phyloP scores from a whole-genome alignment of 2,113 vertebrate genomes.

The Ciconia stormi region DNA sequence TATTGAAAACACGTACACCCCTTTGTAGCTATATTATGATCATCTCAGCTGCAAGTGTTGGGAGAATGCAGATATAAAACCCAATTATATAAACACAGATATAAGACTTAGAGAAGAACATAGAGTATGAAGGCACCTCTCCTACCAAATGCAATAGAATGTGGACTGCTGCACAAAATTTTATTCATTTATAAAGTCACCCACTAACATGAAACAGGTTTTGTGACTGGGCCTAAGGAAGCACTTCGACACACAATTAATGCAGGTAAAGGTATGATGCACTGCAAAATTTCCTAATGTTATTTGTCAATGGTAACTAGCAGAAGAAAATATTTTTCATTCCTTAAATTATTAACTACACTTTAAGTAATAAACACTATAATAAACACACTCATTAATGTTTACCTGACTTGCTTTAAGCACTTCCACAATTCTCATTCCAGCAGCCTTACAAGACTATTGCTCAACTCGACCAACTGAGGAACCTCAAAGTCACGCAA shows the following conservation, averaged over 20 bases:
- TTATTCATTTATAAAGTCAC: background rate
- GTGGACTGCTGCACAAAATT: background rate
- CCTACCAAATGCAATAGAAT: background rate
- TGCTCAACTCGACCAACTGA: accelerated
- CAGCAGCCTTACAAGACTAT: background rate
- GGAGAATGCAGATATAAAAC: background rate
- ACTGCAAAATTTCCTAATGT: background rate
- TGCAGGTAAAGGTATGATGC: background rate
- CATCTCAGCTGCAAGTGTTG: background rate
- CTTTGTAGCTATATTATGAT: background rate
- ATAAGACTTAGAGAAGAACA: background rate
- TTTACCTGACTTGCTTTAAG: background rate
- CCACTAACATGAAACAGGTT: background rate
- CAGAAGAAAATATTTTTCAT: background rate
- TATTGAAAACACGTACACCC: background rate
- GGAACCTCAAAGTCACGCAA: background rate
- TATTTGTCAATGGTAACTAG: background rate
- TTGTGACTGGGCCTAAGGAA: background rate
- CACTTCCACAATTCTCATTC: background rate
- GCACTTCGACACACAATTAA: background rate
- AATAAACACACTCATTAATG: background rate
- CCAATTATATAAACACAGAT: background rate
- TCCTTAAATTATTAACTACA: background rate
- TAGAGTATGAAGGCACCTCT: background rate
- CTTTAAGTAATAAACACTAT: background rate